Evolutionary conservation across 2,113 vertebrate species (phyloP).

Genomic region (Lethenteron reissneri): DNA sequence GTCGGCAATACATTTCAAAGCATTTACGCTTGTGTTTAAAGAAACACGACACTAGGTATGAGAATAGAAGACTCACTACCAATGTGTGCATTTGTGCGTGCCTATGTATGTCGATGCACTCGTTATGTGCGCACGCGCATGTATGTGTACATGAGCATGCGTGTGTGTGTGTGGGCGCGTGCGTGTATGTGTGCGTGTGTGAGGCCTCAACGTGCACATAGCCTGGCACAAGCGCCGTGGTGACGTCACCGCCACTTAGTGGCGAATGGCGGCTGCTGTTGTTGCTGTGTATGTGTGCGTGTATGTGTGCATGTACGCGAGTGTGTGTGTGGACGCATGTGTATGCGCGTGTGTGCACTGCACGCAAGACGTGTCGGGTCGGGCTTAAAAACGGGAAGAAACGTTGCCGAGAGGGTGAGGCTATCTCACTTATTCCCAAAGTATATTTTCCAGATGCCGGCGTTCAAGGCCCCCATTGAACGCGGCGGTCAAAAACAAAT

Average conservation of each 20-base stretch:
- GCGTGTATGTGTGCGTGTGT: neutral
- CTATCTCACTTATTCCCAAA: conserved; percentile 12
- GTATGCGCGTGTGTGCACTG: neutral
- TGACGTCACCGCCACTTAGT: too few species aligned
- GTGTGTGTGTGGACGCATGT: neutral
- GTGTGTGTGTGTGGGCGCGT: conserved; percentile 2
- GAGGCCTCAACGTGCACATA: neutral
- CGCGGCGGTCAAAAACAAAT: too few species aligned
- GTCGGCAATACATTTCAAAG: too few species aligned
- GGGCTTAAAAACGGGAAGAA: neutral
- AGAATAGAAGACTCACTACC: too few species aligned
- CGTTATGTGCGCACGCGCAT: neutral
- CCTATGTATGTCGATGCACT: neutral
- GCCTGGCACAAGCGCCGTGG: too few species aligned
- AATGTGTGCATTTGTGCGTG: neutral
- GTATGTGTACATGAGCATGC: neutral
- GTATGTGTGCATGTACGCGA: neutral
- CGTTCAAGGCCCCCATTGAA: too few species aligned
- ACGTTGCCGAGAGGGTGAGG: conserved; percentile 13
- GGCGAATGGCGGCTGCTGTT: too few species aligned
- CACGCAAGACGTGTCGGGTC: neutral
- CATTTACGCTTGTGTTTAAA: too few species aligned
- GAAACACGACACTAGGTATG: too few species aligned
- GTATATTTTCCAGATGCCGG: too few species aligned
- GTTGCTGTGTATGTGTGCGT: neutral